These are phyloP conservation scores for Pangasius djambal DNA, from an alignment of 2,797 vertebrate genomes.

Conservation along the genomic window DNA sequence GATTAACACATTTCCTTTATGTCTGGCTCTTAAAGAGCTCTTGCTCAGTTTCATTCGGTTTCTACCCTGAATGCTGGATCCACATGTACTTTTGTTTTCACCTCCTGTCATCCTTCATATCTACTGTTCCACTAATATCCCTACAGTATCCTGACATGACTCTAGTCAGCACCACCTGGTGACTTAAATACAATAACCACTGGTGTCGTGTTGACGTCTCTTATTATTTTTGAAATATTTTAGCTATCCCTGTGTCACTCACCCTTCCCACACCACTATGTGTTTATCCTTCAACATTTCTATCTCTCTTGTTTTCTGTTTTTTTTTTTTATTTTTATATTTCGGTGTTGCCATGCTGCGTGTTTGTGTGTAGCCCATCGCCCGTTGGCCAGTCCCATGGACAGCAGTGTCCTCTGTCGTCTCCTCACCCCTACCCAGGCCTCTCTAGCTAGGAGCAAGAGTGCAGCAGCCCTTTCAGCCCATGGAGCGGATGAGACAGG, in stretches of 20 bases:
- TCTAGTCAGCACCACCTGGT: constrained; percentile 54
- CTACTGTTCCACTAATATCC: constrained; percentile 64
- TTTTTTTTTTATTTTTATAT: constrained; percentile 48
- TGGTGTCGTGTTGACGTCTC: constrained; percentile 66
- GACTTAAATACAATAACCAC: constrained; percentile 35
- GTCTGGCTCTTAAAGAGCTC: not conserved
- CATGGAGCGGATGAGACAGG: constrained; percentile 87
- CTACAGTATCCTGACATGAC: constrained; percentile 56
- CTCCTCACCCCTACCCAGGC: constrained; percentile 91
- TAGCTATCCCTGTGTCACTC: constrained; percentile 66
- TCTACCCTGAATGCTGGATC: not conserved
- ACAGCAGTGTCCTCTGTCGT: constrained; percentile 87
- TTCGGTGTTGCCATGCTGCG: constrained; percentile 54
- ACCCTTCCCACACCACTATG: constrained; percentile 50
- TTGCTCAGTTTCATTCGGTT: not conserved
- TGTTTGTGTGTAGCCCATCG: constrained; percentile 79
- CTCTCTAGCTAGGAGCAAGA: constrained; percentile 95
- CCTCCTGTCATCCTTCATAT: constrained; percentile 56
- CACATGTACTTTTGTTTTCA: not conserved
- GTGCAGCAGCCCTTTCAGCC: constrained; percentile 83
- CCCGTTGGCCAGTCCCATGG: constrained; percentile 79
- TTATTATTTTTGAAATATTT: constrained; percentile 69
- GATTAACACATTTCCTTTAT: not conserved
- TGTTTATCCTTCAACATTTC: constrained; percentile 63
- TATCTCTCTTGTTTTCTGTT: constrained; percentile 53